These are phyloP conservation scores for Euura lappo DNA, from an alignment of 1,140 invertebrate genomes.

Conservation along the genomic window DNA sequence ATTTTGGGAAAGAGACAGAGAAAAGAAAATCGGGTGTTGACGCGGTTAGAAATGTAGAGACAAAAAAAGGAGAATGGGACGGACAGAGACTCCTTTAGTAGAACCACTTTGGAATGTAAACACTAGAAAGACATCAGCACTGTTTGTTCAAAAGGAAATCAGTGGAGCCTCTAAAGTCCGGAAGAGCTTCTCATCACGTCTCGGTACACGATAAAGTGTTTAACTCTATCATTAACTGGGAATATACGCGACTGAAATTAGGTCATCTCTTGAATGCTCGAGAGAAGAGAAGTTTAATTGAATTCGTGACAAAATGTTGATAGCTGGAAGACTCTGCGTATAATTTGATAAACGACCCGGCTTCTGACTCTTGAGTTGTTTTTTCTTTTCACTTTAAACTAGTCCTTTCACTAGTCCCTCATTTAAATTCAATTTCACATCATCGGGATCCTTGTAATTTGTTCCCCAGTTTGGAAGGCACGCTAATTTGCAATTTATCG, in stretches of 20 bases:
- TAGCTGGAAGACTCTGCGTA: background rate
- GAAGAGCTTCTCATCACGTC: background rate
- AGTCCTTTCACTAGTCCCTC: too few species aligned
- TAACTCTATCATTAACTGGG: background rate
- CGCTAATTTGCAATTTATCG: background rate
- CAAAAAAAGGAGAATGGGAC: background rate
- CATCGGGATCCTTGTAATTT: too few species aligned
- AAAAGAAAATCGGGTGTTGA: too few species aligned
- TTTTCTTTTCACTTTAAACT: too few species aligned
- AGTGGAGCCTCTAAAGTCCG: background rate
- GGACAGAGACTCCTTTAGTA: background rate
- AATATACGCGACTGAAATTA: background rate
- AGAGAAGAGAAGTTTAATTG: background rate
- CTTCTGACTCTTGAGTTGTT: too few species aligned
- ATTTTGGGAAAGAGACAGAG: too few species aligned
- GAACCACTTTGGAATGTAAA: slow-evolving; percentile 4
- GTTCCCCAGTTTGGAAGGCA: too few species aligned
- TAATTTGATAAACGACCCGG: too few species aligned
- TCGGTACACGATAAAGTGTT: background rate
- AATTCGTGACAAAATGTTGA: slow-evolving; percentile 2
- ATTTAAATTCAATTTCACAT: too few species aligned
- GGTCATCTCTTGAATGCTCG: background rate
- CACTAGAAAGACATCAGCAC: slow-evolving; percentile 4
- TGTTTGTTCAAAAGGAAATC: slow-evolving; percentile 4
- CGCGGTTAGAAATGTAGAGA: background rate